A percentile compares a stretch with the other conserved stretches of the same genome.
These are phyloP conservation scores for Brachirus orientalis DNA, from an alignment of 2,113 vertebrate species.

Conservation along the genomic window DNA sequence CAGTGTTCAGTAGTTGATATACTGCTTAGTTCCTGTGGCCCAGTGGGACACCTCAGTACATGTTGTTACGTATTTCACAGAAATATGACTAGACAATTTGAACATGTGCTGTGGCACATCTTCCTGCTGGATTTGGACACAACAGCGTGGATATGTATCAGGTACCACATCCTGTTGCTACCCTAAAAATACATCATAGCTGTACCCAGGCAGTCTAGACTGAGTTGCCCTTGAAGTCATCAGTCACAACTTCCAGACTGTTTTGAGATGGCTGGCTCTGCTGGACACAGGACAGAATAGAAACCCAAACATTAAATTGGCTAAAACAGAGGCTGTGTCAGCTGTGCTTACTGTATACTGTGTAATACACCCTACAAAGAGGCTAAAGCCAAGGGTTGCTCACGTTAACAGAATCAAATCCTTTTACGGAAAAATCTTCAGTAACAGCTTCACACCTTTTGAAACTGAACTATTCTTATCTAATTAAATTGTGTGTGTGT, in stretches of 20 bases:
- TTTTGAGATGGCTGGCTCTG: constrained; percentile 71
- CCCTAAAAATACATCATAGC: constrained; percentile 32
- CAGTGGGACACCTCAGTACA: constrained; percentile 3
- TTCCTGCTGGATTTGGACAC: constrained; percentile 17
- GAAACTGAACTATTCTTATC: neutral
- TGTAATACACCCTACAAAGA: constrained; percentile 45
- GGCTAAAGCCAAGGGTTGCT: no score
- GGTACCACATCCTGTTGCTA: constrained; percentile 20
- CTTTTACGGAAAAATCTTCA: neutral
- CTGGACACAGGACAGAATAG: constrained; percentile 62
- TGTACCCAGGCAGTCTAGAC: constrained; percentile 47
- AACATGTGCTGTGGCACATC: neutral
- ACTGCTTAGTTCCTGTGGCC: neutral
- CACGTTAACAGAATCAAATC: no score
- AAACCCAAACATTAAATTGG: constrained; percentile 72
- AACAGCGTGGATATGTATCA: constrained; percentile 32
- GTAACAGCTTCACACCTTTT: neutral
- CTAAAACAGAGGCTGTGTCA: constrained; percentile 48
- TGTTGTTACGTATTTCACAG: constrained; percentile 4
- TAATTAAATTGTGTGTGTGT: no score
- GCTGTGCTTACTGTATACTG: constrained; percentile 45
- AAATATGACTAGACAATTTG: neutral
- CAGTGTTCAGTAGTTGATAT: neutral
- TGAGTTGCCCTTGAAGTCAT: constrained; percentile 42
- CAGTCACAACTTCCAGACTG: constrained; percentile 61